Conservation (phyloP, 2,113 vertebrate genomes). For the Eira barbara region DNA sequence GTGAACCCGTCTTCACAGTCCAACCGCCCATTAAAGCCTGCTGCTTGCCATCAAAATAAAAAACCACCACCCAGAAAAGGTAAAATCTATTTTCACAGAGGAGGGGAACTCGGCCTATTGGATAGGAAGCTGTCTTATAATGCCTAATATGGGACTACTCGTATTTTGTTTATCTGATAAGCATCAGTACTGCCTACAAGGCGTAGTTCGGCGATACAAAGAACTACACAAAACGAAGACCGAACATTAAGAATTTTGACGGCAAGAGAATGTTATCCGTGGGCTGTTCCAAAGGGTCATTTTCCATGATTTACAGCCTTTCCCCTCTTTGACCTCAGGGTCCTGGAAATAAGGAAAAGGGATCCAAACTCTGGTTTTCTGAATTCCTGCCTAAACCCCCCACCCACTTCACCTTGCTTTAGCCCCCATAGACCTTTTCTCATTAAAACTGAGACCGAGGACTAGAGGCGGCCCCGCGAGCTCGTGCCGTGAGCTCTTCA, state of each 20-base stretch:
- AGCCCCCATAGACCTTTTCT: background rate
- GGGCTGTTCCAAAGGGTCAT: background rate
- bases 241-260: background rate
- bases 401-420: too few species aligned
- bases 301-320: background rate
- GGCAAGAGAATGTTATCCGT: accelerated
- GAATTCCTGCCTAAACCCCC: background rate
- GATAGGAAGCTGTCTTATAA: background rate
- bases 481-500: background rate
- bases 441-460: background rate
- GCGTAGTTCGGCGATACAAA: too few species aligned
- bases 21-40: background rate
- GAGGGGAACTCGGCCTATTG: background rate
- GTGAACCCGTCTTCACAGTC: background rate
- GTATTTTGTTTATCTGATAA: background rate
- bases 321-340: background rate
- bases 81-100: background rate
- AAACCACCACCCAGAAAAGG: background rate
- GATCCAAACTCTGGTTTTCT: background rate
- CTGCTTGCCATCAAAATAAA: background rate
- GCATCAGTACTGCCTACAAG: background rate
- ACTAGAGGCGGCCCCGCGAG: background rate
- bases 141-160: background rate
- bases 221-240: background rate
- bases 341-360: background rate